Percentiles rank a stretch among this genome's conserved stretches.
phyloP scores from a whole-genome alignment of 2,113 vertebrate genomes.

The Vulpes ferrilata region DNA sequence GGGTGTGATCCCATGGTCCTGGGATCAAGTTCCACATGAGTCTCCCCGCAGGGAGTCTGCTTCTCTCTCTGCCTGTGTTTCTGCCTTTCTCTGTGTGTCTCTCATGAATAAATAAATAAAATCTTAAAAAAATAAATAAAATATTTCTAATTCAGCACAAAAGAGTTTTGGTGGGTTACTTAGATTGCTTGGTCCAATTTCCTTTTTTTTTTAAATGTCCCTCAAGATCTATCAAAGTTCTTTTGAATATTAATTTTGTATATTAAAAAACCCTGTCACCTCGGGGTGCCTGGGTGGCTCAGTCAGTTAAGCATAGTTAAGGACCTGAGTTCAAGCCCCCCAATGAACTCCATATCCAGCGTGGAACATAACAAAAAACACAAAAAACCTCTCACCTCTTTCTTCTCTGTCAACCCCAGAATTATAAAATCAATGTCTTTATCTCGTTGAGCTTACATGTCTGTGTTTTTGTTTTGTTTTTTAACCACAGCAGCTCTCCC shows the following conservation, averaged over 20 bases:
- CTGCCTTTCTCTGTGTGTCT: no score
- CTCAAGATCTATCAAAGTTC: background rate
- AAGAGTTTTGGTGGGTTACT: background rate
- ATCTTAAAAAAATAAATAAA: background rate
- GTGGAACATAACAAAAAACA: no score
- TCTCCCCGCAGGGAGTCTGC: no score
- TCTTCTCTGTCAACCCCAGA: background rate
- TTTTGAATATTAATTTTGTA: background rate
- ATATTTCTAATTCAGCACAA: background rate
- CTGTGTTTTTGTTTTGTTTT: background rate
- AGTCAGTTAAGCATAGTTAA: background rate
- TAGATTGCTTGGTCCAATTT: background rate
- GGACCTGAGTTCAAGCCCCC: background rate
- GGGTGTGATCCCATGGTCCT: no score
- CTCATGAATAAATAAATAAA: no score
- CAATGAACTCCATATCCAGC: background rate
- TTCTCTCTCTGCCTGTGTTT: no score
- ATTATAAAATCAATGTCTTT: background rate
- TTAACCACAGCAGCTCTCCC: background rate
- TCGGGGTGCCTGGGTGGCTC: background rate
- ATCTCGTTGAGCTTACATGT: background rate
- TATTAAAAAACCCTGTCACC: background rate
- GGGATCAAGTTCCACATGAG: no score
- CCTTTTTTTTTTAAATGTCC: background rate
- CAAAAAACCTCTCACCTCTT: background rate